Percentiles rank a stretch among this genome's conserved stretches.
Evolutionary conservation across 1,140 invertebrate genomes (phyloP).

Genomic region (Lycorma delicatula): DNA sequence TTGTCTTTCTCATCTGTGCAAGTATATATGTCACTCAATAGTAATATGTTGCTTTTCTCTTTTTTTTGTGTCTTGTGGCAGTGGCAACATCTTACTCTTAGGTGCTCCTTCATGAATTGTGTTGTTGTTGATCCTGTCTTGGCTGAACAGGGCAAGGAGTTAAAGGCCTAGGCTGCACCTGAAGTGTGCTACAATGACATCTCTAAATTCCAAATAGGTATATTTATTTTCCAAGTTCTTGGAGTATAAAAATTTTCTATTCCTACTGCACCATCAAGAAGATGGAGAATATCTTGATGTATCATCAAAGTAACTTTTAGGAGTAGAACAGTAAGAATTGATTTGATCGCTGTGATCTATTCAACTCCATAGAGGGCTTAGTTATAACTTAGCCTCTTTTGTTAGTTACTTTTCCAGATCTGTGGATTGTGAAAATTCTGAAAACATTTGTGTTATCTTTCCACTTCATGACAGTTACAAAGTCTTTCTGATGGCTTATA

Average conservation of each 20-base stretch:
- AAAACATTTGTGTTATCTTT: constrained; percentile 29
- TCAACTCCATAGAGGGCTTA: constrained; percentile 12
- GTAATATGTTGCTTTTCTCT: no score
- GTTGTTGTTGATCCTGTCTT: no score
- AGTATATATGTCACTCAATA: no score
- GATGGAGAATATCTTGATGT: no score
- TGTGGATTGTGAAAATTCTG: constrained; percentile 27
- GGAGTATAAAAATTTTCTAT: constrained; percentile 11
- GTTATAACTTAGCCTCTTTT: constrained; percentile 15
- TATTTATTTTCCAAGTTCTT: constrained; percentile 9
- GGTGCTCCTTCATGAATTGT: no score
- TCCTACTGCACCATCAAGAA: constrained; percentile 9
- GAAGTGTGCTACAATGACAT: no score
- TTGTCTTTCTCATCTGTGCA: no score
- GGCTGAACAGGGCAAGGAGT: no score
- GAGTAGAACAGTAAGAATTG: constrained; percentile 14
- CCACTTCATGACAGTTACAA: constrained; percentile 27
- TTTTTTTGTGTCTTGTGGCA: no score
- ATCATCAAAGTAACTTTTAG: constrained; percentile 16
- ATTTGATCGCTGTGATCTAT: constrained; percentile 15
- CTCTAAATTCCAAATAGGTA: constrained; percentile 13
- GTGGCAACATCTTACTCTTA: no score
- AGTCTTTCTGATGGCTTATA: constrained; percentile 22
- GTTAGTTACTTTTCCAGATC: constrained; percentile 23
- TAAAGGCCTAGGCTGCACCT: no score